Evolutionary conservation across 2,797 vertebrate genomes (phyloP).

Genomic region (Acrossocheilus wenchowensis): DNA sequence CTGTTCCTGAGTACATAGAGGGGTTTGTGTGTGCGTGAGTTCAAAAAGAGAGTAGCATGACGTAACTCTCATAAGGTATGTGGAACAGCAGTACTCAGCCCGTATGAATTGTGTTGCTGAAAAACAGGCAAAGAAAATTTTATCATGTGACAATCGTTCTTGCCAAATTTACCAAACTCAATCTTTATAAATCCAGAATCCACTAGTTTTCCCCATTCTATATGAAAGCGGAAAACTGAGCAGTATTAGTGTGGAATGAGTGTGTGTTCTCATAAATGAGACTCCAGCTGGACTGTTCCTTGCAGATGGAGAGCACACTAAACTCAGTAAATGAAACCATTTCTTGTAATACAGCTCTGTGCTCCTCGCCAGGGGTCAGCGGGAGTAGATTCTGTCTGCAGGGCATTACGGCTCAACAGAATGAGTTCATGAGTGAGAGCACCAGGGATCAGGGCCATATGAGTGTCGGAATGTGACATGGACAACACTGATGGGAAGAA

Average conservation of each 20-base stretch:
- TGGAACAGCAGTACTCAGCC: not conserved
- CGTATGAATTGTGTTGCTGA: not conserved
- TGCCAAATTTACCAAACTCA: not conserved
- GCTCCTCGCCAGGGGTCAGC: not conserved
- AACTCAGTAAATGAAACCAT: slow-evolving; percentile 6
- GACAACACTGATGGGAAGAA: not conserved
- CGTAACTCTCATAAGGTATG: not conserved
- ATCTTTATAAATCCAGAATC: not conserved
- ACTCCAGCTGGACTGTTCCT: slow-evolving; percentile 27
- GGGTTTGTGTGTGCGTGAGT: not conserved
- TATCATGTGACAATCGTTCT: not conserved
- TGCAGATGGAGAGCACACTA: not conserved
- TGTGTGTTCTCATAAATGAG: not conserved
- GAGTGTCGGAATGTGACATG: not conserved
- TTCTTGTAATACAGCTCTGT: slow-evolving; percentile 8
- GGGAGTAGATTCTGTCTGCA: not conserved
- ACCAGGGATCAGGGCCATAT: not conserved
- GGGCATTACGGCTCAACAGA: slow-evolving; percentile 31
- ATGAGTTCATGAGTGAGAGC: slow-evolving; percentile 31
- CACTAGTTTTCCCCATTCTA: not conserved
- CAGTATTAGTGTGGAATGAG: not conserved
- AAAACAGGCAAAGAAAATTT: not conserved
- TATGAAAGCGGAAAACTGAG: not conserved
- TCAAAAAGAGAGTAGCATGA: not conserved
- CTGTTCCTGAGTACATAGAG: too few species aligned